Evolutionary conservation across 1,140 invertebrate genomes (phyloP).

Genomic region (Brevipalpus yothersi): DNA sequence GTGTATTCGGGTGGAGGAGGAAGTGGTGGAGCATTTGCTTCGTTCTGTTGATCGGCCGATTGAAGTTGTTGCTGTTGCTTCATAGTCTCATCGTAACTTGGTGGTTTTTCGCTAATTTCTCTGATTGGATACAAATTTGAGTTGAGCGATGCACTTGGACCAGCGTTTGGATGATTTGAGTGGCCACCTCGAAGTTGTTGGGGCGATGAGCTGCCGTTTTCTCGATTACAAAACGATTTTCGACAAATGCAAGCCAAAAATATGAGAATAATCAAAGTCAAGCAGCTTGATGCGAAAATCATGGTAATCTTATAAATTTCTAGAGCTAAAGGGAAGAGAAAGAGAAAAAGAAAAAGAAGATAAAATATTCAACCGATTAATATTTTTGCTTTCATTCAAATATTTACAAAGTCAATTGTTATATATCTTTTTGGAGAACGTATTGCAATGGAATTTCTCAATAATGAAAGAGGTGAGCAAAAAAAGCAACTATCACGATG

Average conservation of each 20-base stretch:
- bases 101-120: neutral
- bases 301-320: conserved; percentile 9
- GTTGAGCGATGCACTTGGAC: neutral
- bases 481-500: neutral
- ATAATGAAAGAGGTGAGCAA: neutral
- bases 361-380: neutral
- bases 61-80: neutral
- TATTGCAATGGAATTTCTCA: neutral
- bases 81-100: conserved; percentile 1
- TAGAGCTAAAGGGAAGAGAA: neutral
- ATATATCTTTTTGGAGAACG: neutral
- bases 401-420: neutral
- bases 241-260: conserved; percentile 1
- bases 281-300: conserved; percentile 3
- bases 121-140: neutral
- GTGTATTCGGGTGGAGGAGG: too few species aligned
- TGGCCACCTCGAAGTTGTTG: too few species aligned
- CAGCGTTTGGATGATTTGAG: neutral
- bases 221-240: conserved; percentile 1
- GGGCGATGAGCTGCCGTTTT: too few species aligned
- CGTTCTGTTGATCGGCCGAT: too few species aligned
- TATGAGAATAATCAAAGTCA: conserved; percentile 2
- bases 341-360: neutral
- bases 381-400: neutral
- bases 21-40: too few species aligned